Evolutionary conservation across 2,888 invertebrate genomes (phyloP).

Genomic region (Cylloceria caligata): DNA sequence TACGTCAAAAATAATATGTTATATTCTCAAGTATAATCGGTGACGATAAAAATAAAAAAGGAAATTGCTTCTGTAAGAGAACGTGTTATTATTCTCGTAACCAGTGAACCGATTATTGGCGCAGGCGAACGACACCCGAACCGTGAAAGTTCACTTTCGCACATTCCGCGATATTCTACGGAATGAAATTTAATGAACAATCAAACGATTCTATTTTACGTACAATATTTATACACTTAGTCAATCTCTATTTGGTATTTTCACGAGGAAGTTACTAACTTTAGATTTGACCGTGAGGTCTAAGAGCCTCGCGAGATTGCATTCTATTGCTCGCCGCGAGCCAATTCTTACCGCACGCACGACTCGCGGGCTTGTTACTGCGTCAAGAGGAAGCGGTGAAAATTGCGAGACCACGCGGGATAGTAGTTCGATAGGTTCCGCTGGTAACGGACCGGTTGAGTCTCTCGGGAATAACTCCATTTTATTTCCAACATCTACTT

Average conservation of each 20-base stretch:
- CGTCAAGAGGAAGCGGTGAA: neutral
- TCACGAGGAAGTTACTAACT: conserved; percentile 69
- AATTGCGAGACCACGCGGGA: conserved; percentile 31
- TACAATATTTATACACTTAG: neutral
- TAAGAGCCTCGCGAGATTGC: conserved; percentile 41
- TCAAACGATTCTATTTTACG: neutral
- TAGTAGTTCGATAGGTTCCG: conserved; percentile 45
- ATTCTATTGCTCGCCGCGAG: conserved; percentile 48
- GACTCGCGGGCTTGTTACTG: conserved; percentile 5
- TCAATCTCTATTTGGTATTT: conserved; percentile 10
- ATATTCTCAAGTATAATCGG: no score
- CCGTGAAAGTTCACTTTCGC: neutral
- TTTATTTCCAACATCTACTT: conserved; percentile 6
- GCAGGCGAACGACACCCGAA: neutral
- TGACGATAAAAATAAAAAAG: no score
- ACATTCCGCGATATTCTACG: no score
- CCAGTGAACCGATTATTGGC: no score
- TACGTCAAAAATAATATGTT: no score
- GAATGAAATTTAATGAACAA: neutral
- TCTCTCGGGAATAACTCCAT: neutral
- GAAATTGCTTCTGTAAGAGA: no score
- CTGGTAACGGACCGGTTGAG: conserved; percentile 28
- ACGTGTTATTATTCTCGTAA: no score
- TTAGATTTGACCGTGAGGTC: conserved; percentile 71
- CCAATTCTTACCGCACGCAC: conserved; percentile 48